Evolutionary conservation across 2,797 vertebrate genomes (phyloP).

Genomic region (Ataeniobius toweri): DNA sequence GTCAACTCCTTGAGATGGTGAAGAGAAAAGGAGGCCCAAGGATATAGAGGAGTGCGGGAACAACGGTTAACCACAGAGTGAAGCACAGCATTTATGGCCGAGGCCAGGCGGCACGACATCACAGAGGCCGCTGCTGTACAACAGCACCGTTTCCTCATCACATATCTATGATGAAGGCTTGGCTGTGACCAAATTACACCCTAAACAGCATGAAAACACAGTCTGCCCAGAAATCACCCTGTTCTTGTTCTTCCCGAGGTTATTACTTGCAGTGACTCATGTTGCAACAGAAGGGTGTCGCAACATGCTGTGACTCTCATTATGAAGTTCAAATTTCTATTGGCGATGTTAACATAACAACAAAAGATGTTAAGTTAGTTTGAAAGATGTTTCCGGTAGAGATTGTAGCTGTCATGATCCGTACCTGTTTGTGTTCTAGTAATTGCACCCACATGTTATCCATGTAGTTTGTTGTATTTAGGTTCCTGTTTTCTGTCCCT

Average conservation of each 20-base stretch:
- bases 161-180: constrained; percentile 46
- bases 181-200: constrained; percentile 61
- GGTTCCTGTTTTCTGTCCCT: too few relatives aligned
- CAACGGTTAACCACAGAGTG: constrained; percentile 77
- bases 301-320: constrained; percentile 29
- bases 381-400: too few relatives aligned
- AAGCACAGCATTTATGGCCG: constrained; percentile 55
- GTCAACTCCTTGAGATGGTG: constrained; percentile 33
- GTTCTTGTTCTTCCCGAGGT: constrained; percentile 13
- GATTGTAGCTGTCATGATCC: too few relatives aligned
- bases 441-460: too few relatives aligned
- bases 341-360: background rate
- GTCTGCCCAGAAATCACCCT: constrained; percentile 32
- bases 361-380: background rate
- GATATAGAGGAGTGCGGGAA: constrained; percentile 67
- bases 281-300: constrained; percentile 27
- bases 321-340: constrained; percentile 27
- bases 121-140: constrained; percentile 59
- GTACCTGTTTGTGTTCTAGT: too few relatives aligned
- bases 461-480: too few relatives aligned
- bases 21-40: constrained; percentile 54
- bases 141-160: constrained; percentile 43
- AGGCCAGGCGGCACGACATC: constrained; percentile 68
- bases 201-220: constrained; percentile 47
- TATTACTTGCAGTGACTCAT: constrained; percentile 25